These are phyloP conservation scores for Phalanger gymnotis DNA, from an alignment of 2,797 vertebrate species.

Conservation along the genomic window DNA sequence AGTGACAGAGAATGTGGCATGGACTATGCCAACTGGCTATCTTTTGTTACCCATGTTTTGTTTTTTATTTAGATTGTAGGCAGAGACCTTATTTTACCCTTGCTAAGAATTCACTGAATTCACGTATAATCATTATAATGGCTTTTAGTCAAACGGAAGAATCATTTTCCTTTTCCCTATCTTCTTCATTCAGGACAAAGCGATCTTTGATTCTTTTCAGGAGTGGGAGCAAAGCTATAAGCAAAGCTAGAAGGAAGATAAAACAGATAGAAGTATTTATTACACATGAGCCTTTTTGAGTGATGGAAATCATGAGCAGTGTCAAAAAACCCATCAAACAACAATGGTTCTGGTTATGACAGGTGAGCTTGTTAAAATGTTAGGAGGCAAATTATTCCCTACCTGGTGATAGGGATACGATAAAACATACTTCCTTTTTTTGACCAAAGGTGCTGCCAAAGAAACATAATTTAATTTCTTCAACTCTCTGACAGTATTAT, in stretches of 20 bases:
- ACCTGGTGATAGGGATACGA: not conserved
- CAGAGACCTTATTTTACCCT: not conserved
- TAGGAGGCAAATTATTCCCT: conserved; percentile 14
- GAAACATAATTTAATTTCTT: conserved; percentile 15
- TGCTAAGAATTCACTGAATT: not conserved
- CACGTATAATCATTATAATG: not conserved
- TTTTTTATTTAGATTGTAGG: conserved; percentile 1
- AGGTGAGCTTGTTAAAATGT: not conserved
- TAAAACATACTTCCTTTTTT: not conserved
- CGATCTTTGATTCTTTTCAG: conserved; percentile 11
- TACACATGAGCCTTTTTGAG: not conserved
- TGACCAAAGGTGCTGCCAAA: conserved; percentile 9
- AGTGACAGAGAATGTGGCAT: not conserved
- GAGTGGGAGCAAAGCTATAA: conserved; percentile 22
- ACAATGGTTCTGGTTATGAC: not conserved
- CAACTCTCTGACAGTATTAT: conserved; percentile 23
- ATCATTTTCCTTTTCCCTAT: not conserved
- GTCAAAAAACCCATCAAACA: conserved; percentile 3
- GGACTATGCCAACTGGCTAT: not conserved
- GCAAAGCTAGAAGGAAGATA: not conserved
- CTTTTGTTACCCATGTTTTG: not conserved
- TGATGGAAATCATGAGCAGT: not conserved
- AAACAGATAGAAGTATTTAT: not conserved
- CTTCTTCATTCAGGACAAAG: conserved; percentile 32
- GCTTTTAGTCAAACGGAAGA: not conserved